phyloP scores from a whole-genome alignment of 2,113 vertebrate species.

The Cebidichthys violaceus region DNA sequence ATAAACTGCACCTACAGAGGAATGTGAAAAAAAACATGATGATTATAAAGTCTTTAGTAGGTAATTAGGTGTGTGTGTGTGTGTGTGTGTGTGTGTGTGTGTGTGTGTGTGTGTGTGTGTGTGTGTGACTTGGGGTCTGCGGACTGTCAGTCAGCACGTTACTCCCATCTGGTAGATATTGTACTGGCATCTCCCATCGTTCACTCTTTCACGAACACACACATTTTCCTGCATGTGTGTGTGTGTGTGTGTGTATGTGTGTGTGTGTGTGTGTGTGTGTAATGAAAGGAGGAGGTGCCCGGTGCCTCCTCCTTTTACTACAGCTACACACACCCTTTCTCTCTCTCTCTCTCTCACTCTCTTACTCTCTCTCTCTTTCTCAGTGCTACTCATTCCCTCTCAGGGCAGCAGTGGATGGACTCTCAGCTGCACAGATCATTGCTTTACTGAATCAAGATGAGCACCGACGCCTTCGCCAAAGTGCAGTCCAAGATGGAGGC shows the following conservation, averaged over 20 bases:
- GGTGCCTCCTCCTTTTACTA: conserved; percentile 20
- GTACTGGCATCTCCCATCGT: not conserved
- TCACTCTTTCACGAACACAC: conserved; percentile 16
- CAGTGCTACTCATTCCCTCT: not conserved
- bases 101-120: not conserved
- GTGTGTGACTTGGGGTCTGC: not conserved
- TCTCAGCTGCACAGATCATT: not conserved
- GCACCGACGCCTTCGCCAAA: rapidly evolving
- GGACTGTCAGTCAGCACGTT: not conserved
- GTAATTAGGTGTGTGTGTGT: not conserved
- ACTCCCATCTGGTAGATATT: conserved; percentile 29
- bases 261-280: not conserved
- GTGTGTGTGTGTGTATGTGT: conserved; percentile 13
- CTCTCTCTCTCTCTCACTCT: not conserved
- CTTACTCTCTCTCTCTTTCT: not conserved
- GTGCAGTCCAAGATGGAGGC: conserved; percentile 25
- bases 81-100: not conserved
- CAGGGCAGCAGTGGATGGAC: conserved; percentile 12
- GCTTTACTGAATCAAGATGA: conserved; percentile 11
- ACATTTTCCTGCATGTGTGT: not conserved
- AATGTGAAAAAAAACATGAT: not conserved
- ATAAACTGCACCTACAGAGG: not conserved
- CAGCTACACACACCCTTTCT: not conserved
- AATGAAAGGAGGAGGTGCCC: conserved; percentile 32
- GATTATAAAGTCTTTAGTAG: not conserved